Percentiles rank a stretch among this genome's conserved stretches.
These are phyloP conservation scores for Myzus persicae DNA, from an alignment of 1,140 invertebrate genomes.

Conservation along the genomic window DNA sequence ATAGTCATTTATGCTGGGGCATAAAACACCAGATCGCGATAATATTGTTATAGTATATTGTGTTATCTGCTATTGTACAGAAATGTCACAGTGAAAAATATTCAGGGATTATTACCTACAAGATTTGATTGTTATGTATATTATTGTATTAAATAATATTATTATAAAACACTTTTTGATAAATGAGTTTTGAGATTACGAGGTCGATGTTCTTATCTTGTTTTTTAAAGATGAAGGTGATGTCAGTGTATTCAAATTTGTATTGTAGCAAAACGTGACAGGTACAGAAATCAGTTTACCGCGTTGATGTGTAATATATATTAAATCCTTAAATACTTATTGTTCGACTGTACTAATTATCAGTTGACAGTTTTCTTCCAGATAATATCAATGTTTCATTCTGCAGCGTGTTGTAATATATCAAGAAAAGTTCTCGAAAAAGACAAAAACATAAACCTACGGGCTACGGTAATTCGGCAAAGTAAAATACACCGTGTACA, in stretches of 20 bases:
- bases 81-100: background rate
- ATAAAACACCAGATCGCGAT: background rate
- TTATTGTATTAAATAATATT: too few species aligned
- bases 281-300: background rate
- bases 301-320: background rate
- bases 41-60: background rate
- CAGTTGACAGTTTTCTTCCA: background rate
- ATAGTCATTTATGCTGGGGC: background rate
- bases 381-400: background rate
- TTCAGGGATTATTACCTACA: background rate
- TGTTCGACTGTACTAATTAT: background rate
- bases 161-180: background rate
- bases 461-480: too few species aligned
- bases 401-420: background rate
- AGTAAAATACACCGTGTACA: too few species aligned
- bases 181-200: background rate
- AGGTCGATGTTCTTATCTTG: background rate
- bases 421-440: background rate
- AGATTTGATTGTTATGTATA: background rate
- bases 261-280: background rate
- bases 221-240: background rate
- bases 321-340: background rate
- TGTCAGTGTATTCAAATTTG: background rate
- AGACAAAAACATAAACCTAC: too few species aligned
- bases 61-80: background rate